Percentiles rank a stretch among this genome's conserved stretches.
Conservation (phyloP, 53 echinoderm and acorn worm genomes). For the Glandiceps talaboti region DNA sequence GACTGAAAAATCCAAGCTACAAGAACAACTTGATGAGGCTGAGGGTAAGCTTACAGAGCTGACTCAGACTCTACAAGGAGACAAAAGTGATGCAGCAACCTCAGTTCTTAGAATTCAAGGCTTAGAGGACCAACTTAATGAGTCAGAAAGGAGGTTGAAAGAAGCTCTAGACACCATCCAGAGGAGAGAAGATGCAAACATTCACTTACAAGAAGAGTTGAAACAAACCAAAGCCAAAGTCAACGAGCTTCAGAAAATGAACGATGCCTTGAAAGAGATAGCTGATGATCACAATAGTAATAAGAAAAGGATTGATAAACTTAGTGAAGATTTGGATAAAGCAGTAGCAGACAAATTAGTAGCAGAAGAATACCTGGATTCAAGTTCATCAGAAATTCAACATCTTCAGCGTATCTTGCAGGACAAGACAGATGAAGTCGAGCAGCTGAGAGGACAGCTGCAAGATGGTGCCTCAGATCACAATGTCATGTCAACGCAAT, state of each 20-base stretch:
- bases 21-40: slow-evolving; percentile 38
- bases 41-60: slow-evolving; percentile 2
- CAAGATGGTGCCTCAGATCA: neutral
- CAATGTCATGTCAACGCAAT: neutral
- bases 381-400: neutral
- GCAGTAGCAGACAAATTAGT: neutral
- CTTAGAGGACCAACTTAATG: neutral
- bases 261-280: slow-evolving; percentile 19
- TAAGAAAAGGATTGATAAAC: neutral
- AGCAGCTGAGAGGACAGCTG: slow-evolving; percentile 9
- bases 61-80: neutral
- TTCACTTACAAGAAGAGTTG: slow-evolving; percentile 14
- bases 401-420: neutral
- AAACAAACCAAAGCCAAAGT: slow-evolving; percentile 5
- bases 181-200: slow-evolving; percentile 10
- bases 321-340: neutral
- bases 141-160: slow-evolving; percentile 13
- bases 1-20: slow-evolving; percentile 30
- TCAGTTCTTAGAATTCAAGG: neutral
- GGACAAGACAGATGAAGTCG: slow-evolving; percentile 9
- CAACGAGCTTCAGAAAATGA: slow-evolving; percentile 10
- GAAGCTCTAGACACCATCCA: slow-evolving; percentile 18
- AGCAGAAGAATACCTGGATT: neutral
- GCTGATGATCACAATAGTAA: neutral
- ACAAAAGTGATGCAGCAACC: neutral